These are phyloP conservation scores for Xylocampa areola DNA, from an alignment of 2,888 invertebrate species.

Conservation along the genomic window DNA sequence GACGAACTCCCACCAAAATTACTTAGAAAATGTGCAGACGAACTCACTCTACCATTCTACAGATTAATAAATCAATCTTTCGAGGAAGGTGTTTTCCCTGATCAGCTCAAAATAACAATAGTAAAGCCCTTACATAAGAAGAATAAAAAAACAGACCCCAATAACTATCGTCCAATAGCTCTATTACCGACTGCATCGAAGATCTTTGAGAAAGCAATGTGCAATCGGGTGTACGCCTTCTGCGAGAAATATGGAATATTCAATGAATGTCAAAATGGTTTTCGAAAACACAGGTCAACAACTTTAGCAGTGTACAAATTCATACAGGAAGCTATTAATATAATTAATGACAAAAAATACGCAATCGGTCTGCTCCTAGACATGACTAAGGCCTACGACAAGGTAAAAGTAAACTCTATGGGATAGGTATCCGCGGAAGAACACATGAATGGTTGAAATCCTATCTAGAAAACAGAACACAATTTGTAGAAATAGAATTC, in stretches of 20 bases:
- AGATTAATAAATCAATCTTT: slow-evolving; percentile 30
- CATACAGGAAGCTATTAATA: not conserved
- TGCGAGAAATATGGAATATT: slow-evolving; percentile 22
- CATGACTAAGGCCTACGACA: not conserved
- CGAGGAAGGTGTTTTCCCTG: slow-evolving; percentile 23
- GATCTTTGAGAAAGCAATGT: slow-evolving; percentile 24
- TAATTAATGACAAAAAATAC: not conserved
- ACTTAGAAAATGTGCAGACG: slow-evolving; percentile 8
- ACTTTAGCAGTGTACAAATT: not conserved
- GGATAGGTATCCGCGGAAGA: no score
- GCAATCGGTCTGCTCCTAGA: no score
- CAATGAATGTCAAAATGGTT: slow-evolving; percentile 21
- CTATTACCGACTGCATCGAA: slow-evolving; percentile 31
- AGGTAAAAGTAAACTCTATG: not conserved
- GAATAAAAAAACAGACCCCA: slow-evolving; percentile 15
- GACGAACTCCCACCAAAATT: slow-evolving; percentile 5
- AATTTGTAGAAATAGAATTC: no score
- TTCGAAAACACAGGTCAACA: slow-evolving; percentile 16
- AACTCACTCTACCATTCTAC: slow-evolving; percentile 27
- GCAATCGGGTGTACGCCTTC: slow-evolving; percentile 9
- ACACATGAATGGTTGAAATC: no score
- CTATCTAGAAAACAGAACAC: no score
- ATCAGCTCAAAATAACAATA: slow-evolving; percentile 24
- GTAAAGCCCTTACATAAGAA: slow-evolving; percentile 41
- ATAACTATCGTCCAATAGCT: slow-evolving; percentile 40